Conservation (phyloP, 2,113 vertebrate species). For the Ahaetulla prasina region DNA sequence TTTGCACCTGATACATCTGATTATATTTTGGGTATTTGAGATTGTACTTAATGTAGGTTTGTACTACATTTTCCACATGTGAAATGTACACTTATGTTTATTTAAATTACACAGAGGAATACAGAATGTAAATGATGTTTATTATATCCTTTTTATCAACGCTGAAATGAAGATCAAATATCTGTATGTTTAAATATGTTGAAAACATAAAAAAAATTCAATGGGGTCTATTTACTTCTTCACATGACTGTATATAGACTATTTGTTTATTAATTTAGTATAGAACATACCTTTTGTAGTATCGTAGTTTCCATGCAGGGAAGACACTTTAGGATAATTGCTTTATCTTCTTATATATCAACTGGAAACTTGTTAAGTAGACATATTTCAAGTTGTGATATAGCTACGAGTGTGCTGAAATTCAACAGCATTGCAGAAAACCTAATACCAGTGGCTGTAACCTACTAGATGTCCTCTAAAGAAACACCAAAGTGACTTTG, state of each 20-base stretch:
- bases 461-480: constrained; percentile 61
- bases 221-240: not conserved
- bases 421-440: constrained; percentile 41
- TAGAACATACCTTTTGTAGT: not conserved
- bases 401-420: constrained; percentile 43
- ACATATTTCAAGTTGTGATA: constrained; percentile 11
- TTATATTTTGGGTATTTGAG: not conserved
- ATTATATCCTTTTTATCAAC: not conserved
- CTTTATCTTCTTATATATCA: not conserved
- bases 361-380: not conserved
- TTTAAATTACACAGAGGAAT: not conserved
- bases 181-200: not conserved
- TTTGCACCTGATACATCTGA: not conserved
- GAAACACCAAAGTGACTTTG: constrained; percentile 65
- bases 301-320: not conserved
- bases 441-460: constrained; percentile 44
- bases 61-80: not conserved
- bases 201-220: not conserved
- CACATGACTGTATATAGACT: not conserved
- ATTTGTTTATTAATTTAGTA: not conserved
- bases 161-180: not conserved
- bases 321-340: not conserved
- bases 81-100: not conserved
- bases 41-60: not conserved
- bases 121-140: not conserved